phyloP scores from a whole-genome alignment of 2,888 invertebrate genomes.

The Drosophila koepferae region DNA sequence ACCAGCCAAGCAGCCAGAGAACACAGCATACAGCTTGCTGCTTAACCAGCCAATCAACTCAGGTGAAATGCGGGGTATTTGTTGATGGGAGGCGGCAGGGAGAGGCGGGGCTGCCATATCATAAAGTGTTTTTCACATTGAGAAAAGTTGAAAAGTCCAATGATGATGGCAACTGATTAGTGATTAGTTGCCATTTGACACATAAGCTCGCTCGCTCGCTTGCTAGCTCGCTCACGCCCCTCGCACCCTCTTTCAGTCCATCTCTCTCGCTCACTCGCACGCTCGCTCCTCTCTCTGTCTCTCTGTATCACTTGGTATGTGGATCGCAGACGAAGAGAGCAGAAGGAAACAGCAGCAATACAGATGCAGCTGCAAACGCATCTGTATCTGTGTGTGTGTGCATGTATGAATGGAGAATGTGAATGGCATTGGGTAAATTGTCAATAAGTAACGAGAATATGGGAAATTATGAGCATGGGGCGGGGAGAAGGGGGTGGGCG shows the following conservation, averaged over 20 bases:
- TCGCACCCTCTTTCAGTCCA: neutral
- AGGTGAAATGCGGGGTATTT: conserved; percentile 32
- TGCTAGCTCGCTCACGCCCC: neutral
- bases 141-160: conserved; percentile 49
- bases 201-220: conserved; percentile 15
- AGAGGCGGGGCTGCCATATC: conserved; percentile 12
- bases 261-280: neutral
- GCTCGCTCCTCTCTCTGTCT: conserved; percentile 3
- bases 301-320: conserved; percentile 17
- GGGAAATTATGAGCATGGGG: neutral
- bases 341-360: conserved; percentile 34
- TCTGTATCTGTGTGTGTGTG: conserved; percentile 1
- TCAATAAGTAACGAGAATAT: conserved; percentile 53
- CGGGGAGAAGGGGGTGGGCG: neutral
- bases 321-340: conserved; percentile 37
- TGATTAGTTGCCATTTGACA: conserved; percentile 75
- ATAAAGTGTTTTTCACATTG: conserved; percentile 59
- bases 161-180: conserved; percentile 72
- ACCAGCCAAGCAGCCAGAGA: conserved; percentile 48
- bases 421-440: conserved; percentile 61
- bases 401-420: conserved; percentile 57
- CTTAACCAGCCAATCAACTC: conserved; percentile 43
- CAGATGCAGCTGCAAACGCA: conserved; percentile 37
- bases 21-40: conserved; percentile 15
- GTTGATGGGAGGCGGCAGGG: neutral